phyloP scores from a whole-genome alignment of 2,797 vertebrate genomes.

The Lacerta viridis region DNA sequence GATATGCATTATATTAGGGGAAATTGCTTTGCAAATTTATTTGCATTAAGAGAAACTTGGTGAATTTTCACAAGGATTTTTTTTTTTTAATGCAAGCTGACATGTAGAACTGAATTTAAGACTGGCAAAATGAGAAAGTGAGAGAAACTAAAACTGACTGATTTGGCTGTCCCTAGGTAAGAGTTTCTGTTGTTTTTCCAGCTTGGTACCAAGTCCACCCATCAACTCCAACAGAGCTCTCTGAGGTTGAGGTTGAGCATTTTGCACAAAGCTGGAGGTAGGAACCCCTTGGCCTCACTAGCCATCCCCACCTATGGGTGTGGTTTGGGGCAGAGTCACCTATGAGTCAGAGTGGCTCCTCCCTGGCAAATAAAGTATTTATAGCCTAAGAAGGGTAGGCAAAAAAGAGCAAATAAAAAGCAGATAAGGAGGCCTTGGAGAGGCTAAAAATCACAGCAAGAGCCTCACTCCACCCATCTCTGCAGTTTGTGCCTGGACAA shows the following conservation, averaged over 20 bases:
- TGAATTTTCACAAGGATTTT: too few relatives aligned
- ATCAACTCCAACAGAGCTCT: too few relatives aligned
- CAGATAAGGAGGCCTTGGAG: background rate
- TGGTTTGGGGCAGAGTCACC: constrained; percentile 14
- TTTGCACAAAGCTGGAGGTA: background rate
- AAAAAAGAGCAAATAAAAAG: background rate
- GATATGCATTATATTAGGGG: too few relatives aligned
- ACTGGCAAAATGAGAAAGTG: too few relatives aligned
- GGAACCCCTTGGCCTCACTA: background rate
- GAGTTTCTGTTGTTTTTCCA: too few relatives aligned
- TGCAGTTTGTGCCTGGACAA: background rate
- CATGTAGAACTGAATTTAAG: too few relatives aligned
- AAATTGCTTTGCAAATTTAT: too few relatives aligned
- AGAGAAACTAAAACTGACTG: too few relatives aligned
- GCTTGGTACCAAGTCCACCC: too few relatives aligned
- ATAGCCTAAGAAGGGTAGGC: constrained; percentile 18
- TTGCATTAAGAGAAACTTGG: too few relatives aligned
- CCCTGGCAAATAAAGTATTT: constrained; percentile 40
- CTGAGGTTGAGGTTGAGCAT: background rate
- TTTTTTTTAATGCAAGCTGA: too few relatives aligned
- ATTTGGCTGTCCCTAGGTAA: too few relatives aligned
- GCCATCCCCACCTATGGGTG: constrained; percentile 20
- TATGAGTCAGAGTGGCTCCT: constrained; percentile 38
- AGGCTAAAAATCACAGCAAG: background rate
- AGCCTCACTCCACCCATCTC: background rate